Evolutionary conservation across 2,797 vertebrate genomes (phyloP), one percentile per base, ranked within the genome.

Genomic region (Myoxocephalus aenaeus): DNA sequence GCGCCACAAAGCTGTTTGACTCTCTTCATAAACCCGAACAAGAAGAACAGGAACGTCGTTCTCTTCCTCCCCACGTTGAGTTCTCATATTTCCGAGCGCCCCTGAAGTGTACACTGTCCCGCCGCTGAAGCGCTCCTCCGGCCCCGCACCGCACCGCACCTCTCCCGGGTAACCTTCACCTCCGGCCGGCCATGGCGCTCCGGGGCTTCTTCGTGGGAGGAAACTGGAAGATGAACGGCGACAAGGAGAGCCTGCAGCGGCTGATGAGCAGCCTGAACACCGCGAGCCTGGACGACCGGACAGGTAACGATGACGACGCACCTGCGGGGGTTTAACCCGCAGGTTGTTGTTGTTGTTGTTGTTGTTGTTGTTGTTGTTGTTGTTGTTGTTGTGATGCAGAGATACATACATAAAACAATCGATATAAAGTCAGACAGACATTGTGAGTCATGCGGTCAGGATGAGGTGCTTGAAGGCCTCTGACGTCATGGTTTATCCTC

Each of bases 211-310:
- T 97, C 92, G 96, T 98, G 0, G 97, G 97, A 29, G 97, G 96
- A 1, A 98, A 98, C 92, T 98, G 97, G 97, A 98, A 97, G 90
- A 96, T 98, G 97, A 98, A 98, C 65, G 97, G 97, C 7, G 93
- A 90, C 71, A 97, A 95, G 94, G 94, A 95, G 80, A 95, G 86
- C 61, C 90, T 97, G 36, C 94, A 89, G 46, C 95, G 96, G 20
- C 96, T 98, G 65, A 96, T 97, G 77, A 80, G 71, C 29, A 94
- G 90, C 8, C 91, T 98, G 79, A 97, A 97, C 81, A 86, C 89
- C 25, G 96, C 94, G 80, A 95, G 94, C 86, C 83, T 97, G 88
- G 90, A 95, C 27, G 93, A 95, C 5, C 93, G 96, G 73, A 96
- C 96, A 65, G 97, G 96, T 44, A 44, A 15, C 34, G 34, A 8